Evolutionary conservation across 1,140 invertebrate genomes (phyloP).

Genomic region (fruit fly (Drosophila melanogaster)): DNA sequence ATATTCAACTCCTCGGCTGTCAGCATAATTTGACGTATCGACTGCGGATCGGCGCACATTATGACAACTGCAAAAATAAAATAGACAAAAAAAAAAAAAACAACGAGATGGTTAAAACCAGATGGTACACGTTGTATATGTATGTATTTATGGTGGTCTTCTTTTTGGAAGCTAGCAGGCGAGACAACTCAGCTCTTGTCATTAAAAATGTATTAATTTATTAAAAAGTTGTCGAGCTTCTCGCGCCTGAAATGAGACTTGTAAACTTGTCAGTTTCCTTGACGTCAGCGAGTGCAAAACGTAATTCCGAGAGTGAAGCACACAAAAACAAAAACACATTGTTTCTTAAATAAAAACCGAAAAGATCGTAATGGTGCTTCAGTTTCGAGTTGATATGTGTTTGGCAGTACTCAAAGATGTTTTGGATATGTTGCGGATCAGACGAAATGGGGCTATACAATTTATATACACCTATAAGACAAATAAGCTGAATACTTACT

Average conservation of each 20-base stretch:
- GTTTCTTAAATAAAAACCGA: slow-evolving; percentile 35
- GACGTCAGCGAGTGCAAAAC: slow-evolving; percentile 58
- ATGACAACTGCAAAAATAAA: slow-evolving; percentile 93
- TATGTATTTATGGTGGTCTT: not conserved
- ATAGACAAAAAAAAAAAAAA: not conserved
- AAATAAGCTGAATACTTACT: not conserved
- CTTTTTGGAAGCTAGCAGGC: slow-evolving; percentile 27
- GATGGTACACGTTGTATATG: slow-evolving; percentile 8
- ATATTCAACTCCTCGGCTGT: slow-evolving; percentile 96
- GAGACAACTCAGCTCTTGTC: slow-evolving; percentile 40
- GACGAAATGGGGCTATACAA: not conserved
- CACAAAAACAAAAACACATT: slow-evolving; percentile 26
- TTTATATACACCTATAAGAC: not conserved
- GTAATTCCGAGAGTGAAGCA: slow-evolving; percentile 37
- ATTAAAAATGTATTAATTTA: slow-evolving; percentile 77
- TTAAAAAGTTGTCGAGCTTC: slow-evolving; percentile 43
- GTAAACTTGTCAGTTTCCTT: slow-evolving; percentile 56
- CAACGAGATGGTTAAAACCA: slow-evolving; percentile 27
- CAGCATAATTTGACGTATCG: slow-evolving; percentile 94
- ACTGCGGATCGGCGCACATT: slow-evolving; percentile 95
- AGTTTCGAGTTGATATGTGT: slow-evolving; percentile 29
- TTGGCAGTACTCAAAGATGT: slow-evolving; percentile 24
- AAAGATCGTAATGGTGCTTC: slow-evolving; percentile 39
- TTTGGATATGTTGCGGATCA: slow-evolving; percentile 4
- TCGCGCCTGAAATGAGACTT: slow-evolving; percentile 30